phyloP scores from a whole-genome alignment of 2,888 invertebrate species.

The Leptura quadrifasciata region DNA sequence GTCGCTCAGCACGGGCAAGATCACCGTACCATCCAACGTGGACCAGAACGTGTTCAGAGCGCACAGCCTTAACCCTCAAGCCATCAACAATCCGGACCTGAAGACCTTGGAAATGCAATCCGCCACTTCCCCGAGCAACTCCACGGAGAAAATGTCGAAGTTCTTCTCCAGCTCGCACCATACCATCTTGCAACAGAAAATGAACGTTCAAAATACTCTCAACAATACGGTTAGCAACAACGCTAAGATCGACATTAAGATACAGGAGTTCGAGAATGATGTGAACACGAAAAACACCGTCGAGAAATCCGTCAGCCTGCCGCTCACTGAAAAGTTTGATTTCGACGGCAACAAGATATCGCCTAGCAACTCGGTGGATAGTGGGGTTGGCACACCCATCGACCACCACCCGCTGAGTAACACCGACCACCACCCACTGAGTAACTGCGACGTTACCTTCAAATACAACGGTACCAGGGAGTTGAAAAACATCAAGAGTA shows the following conservation, averaged over 20 bases:
- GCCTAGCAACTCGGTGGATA: conserved; percentile 74
- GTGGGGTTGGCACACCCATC: conserved; percentile 81
- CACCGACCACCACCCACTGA: conserved; percentile 81
- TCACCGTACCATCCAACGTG: conserved; percentile 59
- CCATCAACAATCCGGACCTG: conserved; percentile 42
- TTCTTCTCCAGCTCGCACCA: conserved; percentile 84
- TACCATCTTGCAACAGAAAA: conserved; percentile 79
- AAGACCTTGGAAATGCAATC: conserved; percentile 54
- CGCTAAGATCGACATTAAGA: conserved; percentile 69
- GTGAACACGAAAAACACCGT: conserved; percentile 46
- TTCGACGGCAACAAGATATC: conserved; percentile 60
- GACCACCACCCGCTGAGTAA: conserved; percentile 74
- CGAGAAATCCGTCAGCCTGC: conserved; percentile 41
- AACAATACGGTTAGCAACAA: conserved; percentile 45
- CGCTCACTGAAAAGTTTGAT: conserved; percentile 18
- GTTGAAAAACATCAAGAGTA: conserved; percentile 81
- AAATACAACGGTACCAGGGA: conserved; percentile 89
- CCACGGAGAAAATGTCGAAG: conserved; percentile 67
- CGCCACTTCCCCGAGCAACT: conserved; percentile 48
- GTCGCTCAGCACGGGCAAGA: conserved; percentile 70
- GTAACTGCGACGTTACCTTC: conserved; percentile 87
- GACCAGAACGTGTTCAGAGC: conserved; percentile 62
- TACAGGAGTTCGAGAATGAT: conserved; percentile 66
- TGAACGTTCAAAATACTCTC: conserved; percentile 41
- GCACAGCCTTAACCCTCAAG: conserved; percentile 65